Percentiles rank a stretch among this genome's conserved stretches.
Conservation (phyloP, 2,888 invertebrate genomes). For the Nomada ferruginata region DNA sequence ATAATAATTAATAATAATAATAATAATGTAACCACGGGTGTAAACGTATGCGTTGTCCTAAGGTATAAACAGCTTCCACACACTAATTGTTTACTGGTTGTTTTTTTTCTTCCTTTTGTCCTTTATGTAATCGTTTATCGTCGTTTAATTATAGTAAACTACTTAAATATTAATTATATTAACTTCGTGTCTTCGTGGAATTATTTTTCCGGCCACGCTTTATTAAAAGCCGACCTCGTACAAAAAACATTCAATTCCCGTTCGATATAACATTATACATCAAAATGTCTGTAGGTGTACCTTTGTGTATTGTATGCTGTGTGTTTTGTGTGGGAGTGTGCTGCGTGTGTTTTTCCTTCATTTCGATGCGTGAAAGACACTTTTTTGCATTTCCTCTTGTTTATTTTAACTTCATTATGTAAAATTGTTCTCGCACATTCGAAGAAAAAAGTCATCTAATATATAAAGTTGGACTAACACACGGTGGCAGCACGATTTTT, state of each 20-base stretch:
- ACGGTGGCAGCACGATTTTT: slow-evolving; percentile 61
- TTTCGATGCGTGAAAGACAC: slow-evolving; percentile 79
- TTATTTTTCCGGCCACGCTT: slow-evolving; percentile 66
- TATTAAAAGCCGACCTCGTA: slow-evolving; percentile 64
- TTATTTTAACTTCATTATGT: slow-evolving; percentile 62
- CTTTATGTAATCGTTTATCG: slow-evolving; percentile 72
- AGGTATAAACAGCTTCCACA: slow-evolving; percentile 80
- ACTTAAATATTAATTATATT: slow-evolving; percentile 77
- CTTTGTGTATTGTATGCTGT: slow-evolving; percentile 38
- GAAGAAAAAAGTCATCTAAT: slow-evolving; percentile 61
- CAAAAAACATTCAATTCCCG: slow-evolving; percentile 79
- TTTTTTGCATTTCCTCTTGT: slow-evolving; percentile 65
- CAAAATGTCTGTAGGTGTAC: slow-evolving; percentile 71
- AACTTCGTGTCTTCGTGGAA: slow-evolving; percentile 75
- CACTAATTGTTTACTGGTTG: slow-evolving; percentile 64
- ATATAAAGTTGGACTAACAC: slow-evolving; percentile 63
- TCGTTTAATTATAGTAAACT: slow-evolving; percentile 78
- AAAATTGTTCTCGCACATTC: slow-evolving; percentile 65
- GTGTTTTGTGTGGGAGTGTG: neutral
- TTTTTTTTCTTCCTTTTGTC: slow-evolving; percentile 52
- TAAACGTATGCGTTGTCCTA: slow-evolving; percentile 80
- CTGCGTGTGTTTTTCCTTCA: slow-evolving; percentile 17
- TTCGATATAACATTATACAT: slow-evolving; percentile 76
- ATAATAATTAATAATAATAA: slow-evolving; percentile 71
- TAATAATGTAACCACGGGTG: slow-evolving; percentile 78